Conservation (phyloP, 2,888 invertebrate genomes). For the Cantharis nigra region DNA sequence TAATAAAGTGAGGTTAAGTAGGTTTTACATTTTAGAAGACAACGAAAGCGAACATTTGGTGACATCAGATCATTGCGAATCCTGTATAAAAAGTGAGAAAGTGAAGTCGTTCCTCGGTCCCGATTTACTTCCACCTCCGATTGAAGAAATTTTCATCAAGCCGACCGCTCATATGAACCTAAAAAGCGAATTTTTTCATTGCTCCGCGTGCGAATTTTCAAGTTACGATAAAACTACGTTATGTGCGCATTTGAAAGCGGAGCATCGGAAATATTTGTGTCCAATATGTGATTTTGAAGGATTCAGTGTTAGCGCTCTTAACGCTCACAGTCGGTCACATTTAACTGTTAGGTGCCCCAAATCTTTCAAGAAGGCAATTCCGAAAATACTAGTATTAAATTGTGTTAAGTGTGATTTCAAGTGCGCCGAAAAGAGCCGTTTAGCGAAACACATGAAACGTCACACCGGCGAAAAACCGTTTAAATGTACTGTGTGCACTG, state of each 20-base stretch:
- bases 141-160: background rate
- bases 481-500: background rate
- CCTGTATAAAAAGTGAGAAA: background rate
- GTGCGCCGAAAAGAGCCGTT: background rate
- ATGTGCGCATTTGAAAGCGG: background rate
- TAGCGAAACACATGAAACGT: background rate
- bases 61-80: background rate
- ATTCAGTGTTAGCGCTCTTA: background rate
- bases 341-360: background rate
- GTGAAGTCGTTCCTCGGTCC: background rate
- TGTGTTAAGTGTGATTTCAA: background rate
- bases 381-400: background rate
- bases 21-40: background rate
- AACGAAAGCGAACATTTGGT: background rate
- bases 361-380: background rate
- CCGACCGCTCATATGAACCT: background rate
- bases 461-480: background rate
- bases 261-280: background rate
- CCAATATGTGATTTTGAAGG: background rate
- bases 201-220: background rate
- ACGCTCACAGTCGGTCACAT: background rate
- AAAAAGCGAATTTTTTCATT: background rate
- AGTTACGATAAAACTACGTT: background rate
- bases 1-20: background rate
- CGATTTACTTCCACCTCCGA: background rate